phyloP scores from a whole-genome alignment of 2,797 vertebrate species.

The Galago senegalensis region DNA sequence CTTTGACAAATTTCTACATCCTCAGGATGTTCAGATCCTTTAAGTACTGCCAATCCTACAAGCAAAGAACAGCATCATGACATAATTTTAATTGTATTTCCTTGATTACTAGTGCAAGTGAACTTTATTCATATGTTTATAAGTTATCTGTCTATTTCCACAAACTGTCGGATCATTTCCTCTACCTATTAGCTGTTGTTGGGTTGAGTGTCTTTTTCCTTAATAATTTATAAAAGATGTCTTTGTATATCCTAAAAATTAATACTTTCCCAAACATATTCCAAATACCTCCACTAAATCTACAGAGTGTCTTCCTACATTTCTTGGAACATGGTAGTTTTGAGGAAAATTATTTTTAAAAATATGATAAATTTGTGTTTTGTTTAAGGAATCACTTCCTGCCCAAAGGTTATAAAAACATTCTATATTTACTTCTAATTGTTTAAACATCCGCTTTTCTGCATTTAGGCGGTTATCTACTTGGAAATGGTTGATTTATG shows the following conservation, averaged over 20 bases:
- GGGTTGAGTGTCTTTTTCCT: background rate
- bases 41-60: background rate
- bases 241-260: background rate
- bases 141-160: background rate
- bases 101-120: background rate
- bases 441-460: background rate
- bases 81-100: conserved; percentile 30
- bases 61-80: background rate
- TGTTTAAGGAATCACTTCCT: background rate
- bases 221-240: background rate
- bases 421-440: conserved; percentile 1
- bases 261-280: background rate
- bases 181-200: background rate
- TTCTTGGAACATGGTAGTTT: background rate
- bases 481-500: background rate
- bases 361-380: background rate
- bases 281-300: background rate
- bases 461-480: background rate
- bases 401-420: background rate
- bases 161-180: background rate
- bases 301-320: background rate
- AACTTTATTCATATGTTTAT: background rate
- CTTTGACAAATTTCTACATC: background rate
- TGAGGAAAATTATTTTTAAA: background rate
- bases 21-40: background rate